Conservation (phyloP, 2,113 vertebrate genomes). For the Phrynosoma blainvillii region DNA sequence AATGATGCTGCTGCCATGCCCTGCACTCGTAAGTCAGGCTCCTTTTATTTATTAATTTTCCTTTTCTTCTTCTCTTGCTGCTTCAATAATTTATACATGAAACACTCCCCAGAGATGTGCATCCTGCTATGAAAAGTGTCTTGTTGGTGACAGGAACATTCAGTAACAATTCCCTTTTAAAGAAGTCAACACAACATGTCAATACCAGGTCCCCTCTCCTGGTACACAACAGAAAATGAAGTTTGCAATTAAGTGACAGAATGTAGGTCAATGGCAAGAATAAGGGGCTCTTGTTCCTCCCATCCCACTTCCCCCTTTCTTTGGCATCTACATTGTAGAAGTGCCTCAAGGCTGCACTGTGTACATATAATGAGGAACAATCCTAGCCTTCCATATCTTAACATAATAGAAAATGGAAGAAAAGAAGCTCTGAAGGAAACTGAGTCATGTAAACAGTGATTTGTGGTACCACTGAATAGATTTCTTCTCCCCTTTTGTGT, state of each 20-base stretch:
- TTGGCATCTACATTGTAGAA: neutral
- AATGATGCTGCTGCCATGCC: slow-evolving; percentile 92
- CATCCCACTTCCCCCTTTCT: neutral
- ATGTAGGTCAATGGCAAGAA: slow-evolving; percentile 34
- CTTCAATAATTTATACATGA: neutral
- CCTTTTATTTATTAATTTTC: slow-evolving; percentile 1
- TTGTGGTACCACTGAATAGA: neutral
- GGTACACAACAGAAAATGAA: slow-evolving; percentile 10
- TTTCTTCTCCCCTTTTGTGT: neutral
- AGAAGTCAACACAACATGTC: slow-evolving; percentile 17
- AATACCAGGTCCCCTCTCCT: slow-evolving; percentile 33
- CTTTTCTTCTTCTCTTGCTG: slow-evolving; percentile 8
- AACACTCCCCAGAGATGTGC: neutral
- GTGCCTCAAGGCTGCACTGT: slow-evolving; percentile 6
- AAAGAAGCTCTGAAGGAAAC: neutral
- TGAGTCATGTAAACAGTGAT: neutral
- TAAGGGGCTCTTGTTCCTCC: neutral
- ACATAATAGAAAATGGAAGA: neutral
- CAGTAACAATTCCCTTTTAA: slow-evolving; percentile 23
- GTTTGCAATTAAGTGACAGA: slow-evolving; percentile 35
- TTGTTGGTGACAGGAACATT: slow-evolving; percentile 4
- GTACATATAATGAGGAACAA: slow-evolving; percentile 21
- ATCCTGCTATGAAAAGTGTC: slow-evolving; percentile 4
- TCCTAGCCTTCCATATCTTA: neutral
- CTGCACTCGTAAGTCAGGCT: slow-evolving; percentile 91